Percentiles rank a stretch among this genome's conserved stretches.
Evolutionary conservation across 2,888 invertebrate species (phyloP).

Genomic region (Leptinotarsa peninsularis): DNA sequence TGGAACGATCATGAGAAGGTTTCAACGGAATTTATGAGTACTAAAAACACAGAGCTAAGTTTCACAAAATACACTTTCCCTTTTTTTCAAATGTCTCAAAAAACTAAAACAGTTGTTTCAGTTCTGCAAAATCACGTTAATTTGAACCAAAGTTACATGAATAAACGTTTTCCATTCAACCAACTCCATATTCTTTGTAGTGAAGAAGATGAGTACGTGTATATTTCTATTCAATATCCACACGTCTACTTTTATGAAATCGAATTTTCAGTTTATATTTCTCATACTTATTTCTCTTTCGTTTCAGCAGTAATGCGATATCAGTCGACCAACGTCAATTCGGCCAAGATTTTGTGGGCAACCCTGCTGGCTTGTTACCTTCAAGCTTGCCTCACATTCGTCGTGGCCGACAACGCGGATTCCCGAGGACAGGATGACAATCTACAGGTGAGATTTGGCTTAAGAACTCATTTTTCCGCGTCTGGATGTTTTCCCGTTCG

Average conservation of each 20-base stretch:
- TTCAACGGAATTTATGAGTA: too few species aligned
- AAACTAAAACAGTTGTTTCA: too few species aligned
- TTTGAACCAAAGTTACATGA: too few species aligned
- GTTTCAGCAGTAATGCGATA: conserved; percentile 60
- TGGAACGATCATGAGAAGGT: too few species aligned
- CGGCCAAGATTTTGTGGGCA: conserved; percentile 56
- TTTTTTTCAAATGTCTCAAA: too few species aligned
- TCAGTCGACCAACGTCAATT: conserved; percentile 49
- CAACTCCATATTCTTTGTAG: too few species aligned
- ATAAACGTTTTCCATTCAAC: too few species aligned
- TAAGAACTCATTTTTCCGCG: background rate
- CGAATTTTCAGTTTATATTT: too few species aligned
- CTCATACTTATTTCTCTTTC: conserved; percentile 33
- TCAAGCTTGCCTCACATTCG: conserved; percentile 49
- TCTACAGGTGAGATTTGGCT: conserved; percentile 53
- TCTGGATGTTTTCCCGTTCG: background rate
- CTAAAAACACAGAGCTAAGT: too few species aligned
- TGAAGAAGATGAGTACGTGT: too few species aligned
- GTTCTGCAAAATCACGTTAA: too few species aligned
- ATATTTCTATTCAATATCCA: background rate
- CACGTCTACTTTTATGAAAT: background rate
- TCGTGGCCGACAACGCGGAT: conserved; percentile 52
- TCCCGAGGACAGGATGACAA: conserved; percentile 55
- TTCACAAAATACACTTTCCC: too few species aligned
- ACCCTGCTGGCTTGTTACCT: conserved; percentile 55